A percentile compares a stretch with the other conserved stretches of the same genome.
These are phyloP conservation scores for Scleropages formosus DNA, from an alignment of 2,797 vertebrate species.

Conservation along the genomic window DNA sequence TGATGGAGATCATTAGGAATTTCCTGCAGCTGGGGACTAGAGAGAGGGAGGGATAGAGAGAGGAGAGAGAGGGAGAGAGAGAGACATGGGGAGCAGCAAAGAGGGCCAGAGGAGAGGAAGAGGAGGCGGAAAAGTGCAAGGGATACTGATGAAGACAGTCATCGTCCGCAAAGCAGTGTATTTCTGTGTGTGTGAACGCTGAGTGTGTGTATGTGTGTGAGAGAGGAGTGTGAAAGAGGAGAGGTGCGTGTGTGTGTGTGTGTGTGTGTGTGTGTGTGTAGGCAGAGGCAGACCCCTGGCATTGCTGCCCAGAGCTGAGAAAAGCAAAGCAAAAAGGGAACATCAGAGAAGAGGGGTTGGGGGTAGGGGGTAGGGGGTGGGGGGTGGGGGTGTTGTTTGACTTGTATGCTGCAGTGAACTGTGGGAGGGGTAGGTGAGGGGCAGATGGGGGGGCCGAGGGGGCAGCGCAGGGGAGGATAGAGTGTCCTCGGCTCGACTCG, in stretches of 20 bases:
- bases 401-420: slow-evolving; percentile 32
- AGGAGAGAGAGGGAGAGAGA: slow-evolving; percentile 46
- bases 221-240: neutral
- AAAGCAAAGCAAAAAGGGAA: slow-evolving; percentile 6
- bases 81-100: slow-evolving; percentile 23
- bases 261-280: slow-evolving; percentile 48
- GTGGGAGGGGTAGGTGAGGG: slow-evolving; percentile 33
- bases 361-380: slow-evolving; percentile 1
- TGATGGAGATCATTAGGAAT: slow-evolving; percentile 99
- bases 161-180: slow-evolving; percentile 19
- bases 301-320: slow-evolving; percentile 26
- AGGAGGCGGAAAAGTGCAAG: slow-evolving; percentile 35
- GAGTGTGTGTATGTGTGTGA: too few species aligned
- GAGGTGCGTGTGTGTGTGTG: slow-evolving; percentile 49
- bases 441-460: slow-evolving; percentile 26
- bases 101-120: slow-evolving; percentile 39
- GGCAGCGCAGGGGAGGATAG: slow-evolving; percentile 8
- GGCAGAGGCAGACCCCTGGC: slow-evolving; percentile 42
- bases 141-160: slow-evolving; percentile 8
- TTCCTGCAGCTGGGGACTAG: slow-evolving; percentile 91
- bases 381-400: slow-evolving; percentile 3
- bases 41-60: slow-evolving; percentile 58
- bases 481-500: slow-evolving; percentile 26
- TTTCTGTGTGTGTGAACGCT: slow-evolving; percentile 10
- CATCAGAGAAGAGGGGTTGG: slow-evolving; percentile 17